These are phyloP conservation scores for Dioctria linearis DNA, from an alignment of 2,888 invertebrate species.

Conservation along the genomic window DNA sequence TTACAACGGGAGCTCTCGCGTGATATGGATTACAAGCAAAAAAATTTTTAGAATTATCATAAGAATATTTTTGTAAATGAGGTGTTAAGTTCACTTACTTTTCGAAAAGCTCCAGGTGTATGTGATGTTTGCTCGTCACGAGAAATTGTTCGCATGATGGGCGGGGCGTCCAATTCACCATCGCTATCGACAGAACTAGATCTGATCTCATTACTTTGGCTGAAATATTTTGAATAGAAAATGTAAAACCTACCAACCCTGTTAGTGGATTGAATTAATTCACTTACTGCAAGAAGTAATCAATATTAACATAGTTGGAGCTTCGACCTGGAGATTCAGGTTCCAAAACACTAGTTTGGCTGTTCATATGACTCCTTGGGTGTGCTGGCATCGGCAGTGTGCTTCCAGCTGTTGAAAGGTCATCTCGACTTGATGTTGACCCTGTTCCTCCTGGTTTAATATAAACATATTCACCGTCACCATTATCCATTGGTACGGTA, in stretches of 20 bases:
- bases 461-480: constrained; percentile 83
- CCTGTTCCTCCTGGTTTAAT: constrained; percentile 79
- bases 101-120: constrained; percentile 71
- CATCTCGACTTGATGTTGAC: constrained; percentile 79
- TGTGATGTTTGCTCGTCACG: constrained; percentile 74
- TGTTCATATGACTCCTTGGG: constrained; percentile 63
- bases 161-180: constrained; percentile 72
- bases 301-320: constrained; percentile 93
- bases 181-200: constrained; percentile 73
- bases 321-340: constrained; percentile 85
- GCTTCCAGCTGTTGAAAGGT: constrained; percentile 75
- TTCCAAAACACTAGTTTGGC: constrained; percentile 73
- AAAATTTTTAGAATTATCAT: too few relatives aligned
- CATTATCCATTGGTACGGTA: constrained; percentile 78
- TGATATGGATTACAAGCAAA: too few relatives aligned
- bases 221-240: constrained; percentile 57
- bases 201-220: constrained; percentile 71
- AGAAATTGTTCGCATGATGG: constrained; percentile 76
- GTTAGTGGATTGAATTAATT: constrained; percentile 29
- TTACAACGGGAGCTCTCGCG: too few relatives aligned
- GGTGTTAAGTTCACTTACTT: constrained; percentile 63
- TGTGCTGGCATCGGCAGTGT: constrained; percentile 72
- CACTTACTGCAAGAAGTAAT: constrained; percentile 88
- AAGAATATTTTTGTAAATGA: not conserved
- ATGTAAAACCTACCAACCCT: not conserved